Evolutionary conservation across 2,797 vertebrate species (phyloP).

Genomic region (Lacerta agilis): DNA sequence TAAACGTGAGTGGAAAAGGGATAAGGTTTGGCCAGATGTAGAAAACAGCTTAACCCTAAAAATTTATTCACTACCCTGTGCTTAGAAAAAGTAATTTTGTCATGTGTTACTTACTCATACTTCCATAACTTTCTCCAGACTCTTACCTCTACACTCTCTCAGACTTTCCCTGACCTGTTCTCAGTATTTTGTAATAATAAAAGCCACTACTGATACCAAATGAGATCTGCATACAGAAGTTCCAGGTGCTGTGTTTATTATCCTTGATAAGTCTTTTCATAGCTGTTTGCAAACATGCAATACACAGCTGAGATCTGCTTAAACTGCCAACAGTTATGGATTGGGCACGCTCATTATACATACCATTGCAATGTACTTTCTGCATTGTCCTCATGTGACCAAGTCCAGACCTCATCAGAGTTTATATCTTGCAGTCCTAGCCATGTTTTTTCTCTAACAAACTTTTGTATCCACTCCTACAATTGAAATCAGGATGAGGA

Average conservation of each 20-base stretch:
- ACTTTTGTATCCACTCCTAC: conserved; percentile 18
- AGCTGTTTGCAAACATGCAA: neutral
- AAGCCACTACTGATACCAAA: neutral
- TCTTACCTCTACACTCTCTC: neutral
- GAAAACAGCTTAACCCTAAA: neutral
- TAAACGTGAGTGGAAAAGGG: neutral
- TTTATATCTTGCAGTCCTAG: conserved; percentile 33
- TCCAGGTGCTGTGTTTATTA: neutral
- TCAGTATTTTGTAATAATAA: neutral
- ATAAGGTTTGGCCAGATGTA: neutral
- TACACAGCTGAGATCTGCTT: neutral
- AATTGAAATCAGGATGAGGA: neutral
- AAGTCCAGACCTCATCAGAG: neutral
- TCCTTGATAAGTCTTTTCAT: neutral
- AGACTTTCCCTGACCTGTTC: neutral
- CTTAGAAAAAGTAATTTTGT: neutral
- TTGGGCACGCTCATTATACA: neutral
- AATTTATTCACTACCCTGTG: neutral
- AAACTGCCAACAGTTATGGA: neutral
- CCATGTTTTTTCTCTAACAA: neutral
- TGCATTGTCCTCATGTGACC: conserved; percentile 31
- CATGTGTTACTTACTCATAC: neutral
- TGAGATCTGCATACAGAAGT: neutral
- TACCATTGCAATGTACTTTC: neutral
- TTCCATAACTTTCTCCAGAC: neutral